Base-by-base conservation (phyloP, 2,113 vertebrate species). In the Suricata suricatta region DNA sequence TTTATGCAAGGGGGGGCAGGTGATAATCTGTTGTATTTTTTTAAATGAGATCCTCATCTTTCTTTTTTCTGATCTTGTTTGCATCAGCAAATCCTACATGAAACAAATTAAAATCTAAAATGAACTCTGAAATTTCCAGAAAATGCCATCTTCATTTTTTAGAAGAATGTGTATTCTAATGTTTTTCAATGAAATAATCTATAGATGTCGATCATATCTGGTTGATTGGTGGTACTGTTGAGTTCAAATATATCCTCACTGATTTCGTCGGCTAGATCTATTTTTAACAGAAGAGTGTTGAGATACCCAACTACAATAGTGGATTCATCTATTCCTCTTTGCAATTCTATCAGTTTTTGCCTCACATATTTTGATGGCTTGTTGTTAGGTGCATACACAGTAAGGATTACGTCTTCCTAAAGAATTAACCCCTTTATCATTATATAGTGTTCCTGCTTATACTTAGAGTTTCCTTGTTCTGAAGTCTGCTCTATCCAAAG, bases 11-110 rank as follows among this genome's bases (percentile, higher is more conserved):
- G 27, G 29, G 71, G 15, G 57, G 21, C 11, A 95, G 66, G 27
- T 77, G 41, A 94, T 31, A 93, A 23, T 93, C 41, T 86, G n/a
- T 54, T 90, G 33, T 35, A 91, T 91, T 97, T 95, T 83, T 44
- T 8, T 14, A 86, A 95, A 50, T 76, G 8, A 79, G 23, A 71
- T 85, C 13, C 63, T 88, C 33, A 41, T 83, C 66, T 93, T 93
- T 93, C 31, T 74, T 76, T 33, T 84, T 54, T 79, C 44, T 89
- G 71, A 92, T 64, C 21, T 82, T 57, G 7, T 57, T 93, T 83
- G 21, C 57, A 93, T 41, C 52, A 92, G 50, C 41, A 84, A 92
- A 83, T 64, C 5, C 76, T 77, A 92, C 13, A 60, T 21, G 41
- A 84, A 94, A 94, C 47, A 68, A 92, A 50, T 68, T 80, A 66